phyloP scores from a whole-genome alignment of 2,113 vertebrate genomes.

The Nannospalax galili region DNA sequence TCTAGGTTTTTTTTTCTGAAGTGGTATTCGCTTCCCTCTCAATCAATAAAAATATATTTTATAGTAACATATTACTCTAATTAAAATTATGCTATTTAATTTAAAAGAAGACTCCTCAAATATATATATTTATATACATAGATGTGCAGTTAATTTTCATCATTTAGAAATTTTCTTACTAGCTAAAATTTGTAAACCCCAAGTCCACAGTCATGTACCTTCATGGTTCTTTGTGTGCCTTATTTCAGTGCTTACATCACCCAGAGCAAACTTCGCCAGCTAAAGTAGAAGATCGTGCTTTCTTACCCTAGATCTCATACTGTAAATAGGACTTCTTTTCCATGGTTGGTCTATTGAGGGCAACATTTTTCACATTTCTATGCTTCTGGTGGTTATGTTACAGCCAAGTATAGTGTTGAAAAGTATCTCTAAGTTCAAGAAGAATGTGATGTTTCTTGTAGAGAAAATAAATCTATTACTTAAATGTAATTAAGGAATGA shows the following conservation, averaged over 20 bases:
- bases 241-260: neutral
- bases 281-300: neutral
- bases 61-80: neutral
- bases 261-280: neutral
- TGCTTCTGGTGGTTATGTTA: neutral
- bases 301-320: neutral
- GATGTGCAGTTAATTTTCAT: neutral
- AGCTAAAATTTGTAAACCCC: neutral
- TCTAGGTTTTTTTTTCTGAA: neutral
- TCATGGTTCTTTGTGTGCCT: neutral
- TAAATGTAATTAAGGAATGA: neutral
- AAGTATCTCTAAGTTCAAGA: neutral
- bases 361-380: neutral
- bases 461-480: neutral
- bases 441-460: neutral
- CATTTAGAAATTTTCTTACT: neutral
- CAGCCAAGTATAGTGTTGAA: neutral
- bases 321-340: neutral
- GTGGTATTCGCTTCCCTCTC: fast-evolving
- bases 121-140: neutral
- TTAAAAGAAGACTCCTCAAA: neutral
- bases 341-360: neutral
- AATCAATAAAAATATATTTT: neutral
- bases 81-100: neutral
- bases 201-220: neutral